A percentile compares a stretch with the other conserved stretches of the same genome.
These are phyloP conservation scores for Gobius niger DNA, from an alignment of 2,113 vertebrate species.

Conservation along the genomic window DNA sequence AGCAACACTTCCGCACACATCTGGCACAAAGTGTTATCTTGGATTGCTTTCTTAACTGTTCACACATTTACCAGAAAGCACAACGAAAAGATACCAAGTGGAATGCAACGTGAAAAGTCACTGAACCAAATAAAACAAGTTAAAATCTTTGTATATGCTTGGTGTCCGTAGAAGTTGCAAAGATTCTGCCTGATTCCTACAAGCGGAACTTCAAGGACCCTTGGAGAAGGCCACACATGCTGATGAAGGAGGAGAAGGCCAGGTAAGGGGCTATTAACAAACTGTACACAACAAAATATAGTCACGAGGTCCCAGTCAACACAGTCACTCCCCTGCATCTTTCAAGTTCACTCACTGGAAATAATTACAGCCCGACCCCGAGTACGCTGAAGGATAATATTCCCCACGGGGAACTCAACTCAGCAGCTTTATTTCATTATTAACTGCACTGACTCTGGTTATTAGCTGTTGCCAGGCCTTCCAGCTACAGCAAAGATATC, in stretches of 20 bases:
- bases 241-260: conserved; percentile 71
- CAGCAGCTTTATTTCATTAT: conserved; percentile 1
- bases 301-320: not conserved
- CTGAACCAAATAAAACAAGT: not conserved
- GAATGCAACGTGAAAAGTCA: not conserved
- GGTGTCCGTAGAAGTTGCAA: conserved; percentile 80
- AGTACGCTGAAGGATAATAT: not conserved
- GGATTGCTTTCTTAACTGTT: conserved; percentile 31
- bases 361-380: conserved; percentile 30
- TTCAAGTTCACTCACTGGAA: conserved; percentile 13
- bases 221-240: conserved; percentile 79
- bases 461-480: not conserved
- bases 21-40: conserved; percentile 38
- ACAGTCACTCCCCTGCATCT: conserved; percentile 7
- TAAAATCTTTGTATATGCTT: conserved; percentile 7
- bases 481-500: too few relatives aligned
- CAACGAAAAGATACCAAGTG: not conserved
- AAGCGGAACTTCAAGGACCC: conserved; percentile 83
- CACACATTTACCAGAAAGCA: conserved; percentile 7
- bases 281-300: conserved; percentile 22
- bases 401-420: not conserved
- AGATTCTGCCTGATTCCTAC: conserved; percentile 81
- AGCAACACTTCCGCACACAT: conserved; percentile 29
- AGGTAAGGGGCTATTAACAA: conserved; percentile 69
- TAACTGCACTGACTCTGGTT: not conserved